phyloP scores from a whole-genome alignment of 2,797 vertebrate genomes.

The Anguilla anguilla region DNA sequence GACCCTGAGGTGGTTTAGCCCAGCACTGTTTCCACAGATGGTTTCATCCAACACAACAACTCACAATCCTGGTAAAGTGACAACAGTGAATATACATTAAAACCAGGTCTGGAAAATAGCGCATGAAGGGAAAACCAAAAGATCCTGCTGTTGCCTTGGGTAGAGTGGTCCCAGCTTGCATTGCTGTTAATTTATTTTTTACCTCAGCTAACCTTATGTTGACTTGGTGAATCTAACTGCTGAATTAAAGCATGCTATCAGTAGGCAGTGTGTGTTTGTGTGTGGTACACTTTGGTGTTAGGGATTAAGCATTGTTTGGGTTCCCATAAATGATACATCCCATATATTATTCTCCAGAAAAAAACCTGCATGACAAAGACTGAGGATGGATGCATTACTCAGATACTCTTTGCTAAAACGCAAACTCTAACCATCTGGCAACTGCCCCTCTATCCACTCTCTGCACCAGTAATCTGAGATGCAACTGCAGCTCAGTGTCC shows the following conservation, averaged over 20 bases:
- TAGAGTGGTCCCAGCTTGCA: not conserved
- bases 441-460: not conserved
- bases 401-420: not conserved
- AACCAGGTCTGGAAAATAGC: not conserved
- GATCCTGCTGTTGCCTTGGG: not conserved
- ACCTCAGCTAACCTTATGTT: not conserved
- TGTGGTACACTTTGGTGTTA: not conserved
- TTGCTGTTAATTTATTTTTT: not conserved
- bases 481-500: not conserved
- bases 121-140: not conserved
- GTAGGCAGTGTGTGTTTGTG: not conserved
- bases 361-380: not conserved
- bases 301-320: not conserved
- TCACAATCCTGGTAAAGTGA: not conserved
- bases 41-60: not conserved
- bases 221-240: not conserved
- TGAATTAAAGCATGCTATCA: not conserved
- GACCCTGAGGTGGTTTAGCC: not conserved
- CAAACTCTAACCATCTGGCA: not conserved
- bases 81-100: not conserved
- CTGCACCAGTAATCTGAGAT: constrained; percentile 2
- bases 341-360: not conserved
- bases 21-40: not conserved
- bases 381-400: constrained; percentile 1
- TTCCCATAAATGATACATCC: not conserved